These are phyloP conservation scores for Congeria kusceri DNA, from an alignment of 2,888 invertebrate species.

Conservation along the genomic window DNA sequence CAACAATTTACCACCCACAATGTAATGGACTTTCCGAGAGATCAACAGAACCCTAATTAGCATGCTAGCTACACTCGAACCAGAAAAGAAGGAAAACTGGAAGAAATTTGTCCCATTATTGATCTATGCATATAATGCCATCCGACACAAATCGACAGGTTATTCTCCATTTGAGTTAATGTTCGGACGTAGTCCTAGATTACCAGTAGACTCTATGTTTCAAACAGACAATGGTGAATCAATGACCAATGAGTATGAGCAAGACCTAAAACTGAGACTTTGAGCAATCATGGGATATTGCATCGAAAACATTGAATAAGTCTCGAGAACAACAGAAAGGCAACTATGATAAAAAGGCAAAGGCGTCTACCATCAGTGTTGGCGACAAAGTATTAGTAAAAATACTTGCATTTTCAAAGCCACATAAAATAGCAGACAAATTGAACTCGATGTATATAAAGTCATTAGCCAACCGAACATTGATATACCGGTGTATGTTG, in stretches of 20 bases:
- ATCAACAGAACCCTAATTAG: conserved; percentile 42
- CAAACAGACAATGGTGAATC: background rate
- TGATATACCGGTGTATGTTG: conserved; percentile 14
- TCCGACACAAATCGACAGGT: conserved; percentile 37
- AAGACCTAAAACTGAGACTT: conserved; percentile 10
- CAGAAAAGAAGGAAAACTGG: conserved; percentile 43
- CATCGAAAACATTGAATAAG: conserved; percentile 4
- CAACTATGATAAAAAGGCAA: conserved; percentile 9
- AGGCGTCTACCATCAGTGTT: background rate
- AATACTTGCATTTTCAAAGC: conserved; percentile 16
- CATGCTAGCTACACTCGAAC: conserved; percentile 50
- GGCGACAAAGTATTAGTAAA: conserved; percentile 22
- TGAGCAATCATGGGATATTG: background rate
- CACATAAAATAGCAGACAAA: conserved; percentile 15
- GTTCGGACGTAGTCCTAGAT: conserved; percentile 33
- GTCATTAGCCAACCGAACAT: conserved; percentile 8
- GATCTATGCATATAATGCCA: conserved; percentile 49
- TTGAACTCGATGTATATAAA: conserved; percentile 1
- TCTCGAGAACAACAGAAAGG: conserved; percentile 10
- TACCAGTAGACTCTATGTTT: conserved; percentile 23
- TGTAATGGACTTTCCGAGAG: conserved; percentile 47
- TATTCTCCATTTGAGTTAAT: conserved; percentile 41
- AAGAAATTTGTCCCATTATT: conserved; percentile 34
- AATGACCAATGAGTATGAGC: conserved; percentile 11
- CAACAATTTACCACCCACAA: conserved; percentile 43